Evolutionary conservation across 2,888 invertebrate species (phyloP).

Genomic region (Leucophora obtusa): DNA sequence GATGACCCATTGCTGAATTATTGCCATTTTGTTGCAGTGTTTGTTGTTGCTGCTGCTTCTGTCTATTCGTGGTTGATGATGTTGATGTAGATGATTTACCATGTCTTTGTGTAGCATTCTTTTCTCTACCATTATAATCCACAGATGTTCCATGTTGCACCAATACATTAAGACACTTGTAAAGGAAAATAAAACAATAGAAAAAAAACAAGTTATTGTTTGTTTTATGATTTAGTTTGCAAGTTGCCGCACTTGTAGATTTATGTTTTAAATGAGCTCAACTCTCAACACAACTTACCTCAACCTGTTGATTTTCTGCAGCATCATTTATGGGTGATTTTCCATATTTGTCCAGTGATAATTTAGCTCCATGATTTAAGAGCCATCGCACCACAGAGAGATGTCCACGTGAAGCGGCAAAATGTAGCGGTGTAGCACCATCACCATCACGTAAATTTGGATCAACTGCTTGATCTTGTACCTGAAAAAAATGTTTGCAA

Average conservation of each 20-base stretch:
- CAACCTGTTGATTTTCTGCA: slow-evolving; percentile 92
- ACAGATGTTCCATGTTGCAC: slow-evolving; percentile 89
- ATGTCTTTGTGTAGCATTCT: slow-evolving; percentile 75
- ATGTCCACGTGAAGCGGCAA: slow-evolving; percentile 92
- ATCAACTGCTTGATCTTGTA: slow-evolving; percentile 90
- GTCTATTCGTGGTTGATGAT: slow-evolving; percentile 53
- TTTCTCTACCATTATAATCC: slow-evolving; percentile 79
- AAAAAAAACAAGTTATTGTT: slow-evolving; percentile 52
- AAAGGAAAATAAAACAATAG: slow-evolving; percentile 35
- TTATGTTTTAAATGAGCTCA: slow-evolving; percentile 9
- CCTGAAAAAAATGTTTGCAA: slow-evolving; percentile 79
- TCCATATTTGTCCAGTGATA: slow-evolving; percentile 90
- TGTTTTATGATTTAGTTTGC: not conserved
- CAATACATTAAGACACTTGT: slow-evolving; percentile 87
- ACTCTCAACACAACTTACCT: slow-evolving; percentile 80
- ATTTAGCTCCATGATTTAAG: slow-evolving; percentile 88
- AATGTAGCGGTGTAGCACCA: slow-evolving; percentile 93
- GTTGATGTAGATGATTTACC: slow-evolving; percentile 68
- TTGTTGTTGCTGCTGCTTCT: slow-evolving; percentile 62
- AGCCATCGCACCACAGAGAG: slow-evolving; percentile 90
- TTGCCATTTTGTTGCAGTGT: slow-evolving; percentile 53
- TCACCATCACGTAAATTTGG: slow-evolving; percentile 92
- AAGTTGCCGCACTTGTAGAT: not conserved
- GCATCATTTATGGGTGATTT: slow-evolving; percentile 95
- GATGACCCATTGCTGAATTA: slow-evolving; percentile 51